Base-by-base conservation (phyloP, 2,113 vertebrate genomes). In the Otolemur garnettii region DNA sequence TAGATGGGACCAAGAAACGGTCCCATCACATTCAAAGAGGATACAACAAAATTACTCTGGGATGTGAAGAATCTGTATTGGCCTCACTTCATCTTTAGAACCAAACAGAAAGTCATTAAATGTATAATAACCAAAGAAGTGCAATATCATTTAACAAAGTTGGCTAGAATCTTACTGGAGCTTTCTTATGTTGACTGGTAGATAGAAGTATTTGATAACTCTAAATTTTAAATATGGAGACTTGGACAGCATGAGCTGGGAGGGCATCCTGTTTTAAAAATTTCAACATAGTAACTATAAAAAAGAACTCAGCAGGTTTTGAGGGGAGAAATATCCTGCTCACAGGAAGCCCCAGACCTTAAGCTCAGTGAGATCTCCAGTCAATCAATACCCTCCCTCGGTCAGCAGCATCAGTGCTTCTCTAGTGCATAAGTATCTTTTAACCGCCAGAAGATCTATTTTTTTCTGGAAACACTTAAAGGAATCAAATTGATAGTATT, bases 191-290 rank as follows among this genome's bases (percentile, higher is more conserved):
- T 17, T 85, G 26, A 0, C 7, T 71, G n/a, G 33, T 84, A 72
- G 24, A 69, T 26, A 42, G 30, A 88, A 93, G 26, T 77, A 81
- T 45, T 35, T 18, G 4, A 8, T 22, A 71, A 80, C 62, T 87
- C 17, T 69, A 74, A 42, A 24, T 79, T 60, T 79, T 81, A 35
- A 71, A 68, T 89, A 1, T 72, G 45, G 11, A 19, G 12, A n/a
- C 17, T 22, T 30, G 21, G n/a, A 21, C 22, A 79, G 2, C 12
- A 2, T 71, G 9, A 5, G 4, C 2, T 0, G 71, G 6, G 33
- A 64, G 2, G 75, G 14, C 7, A 74, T 9, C 2, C 17, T 88
- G 13, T 68, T 30, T 62, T 90, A 57, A 62, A 50, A 19, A 80
- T 42, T 83, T 84, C 21, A 4, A 69, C 77, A 66, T 35, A 30